Evolutionary conservation across 2,888 invertebrate genomes (phyloP).

Genomic region (Miltochrista miniata): DNA sequence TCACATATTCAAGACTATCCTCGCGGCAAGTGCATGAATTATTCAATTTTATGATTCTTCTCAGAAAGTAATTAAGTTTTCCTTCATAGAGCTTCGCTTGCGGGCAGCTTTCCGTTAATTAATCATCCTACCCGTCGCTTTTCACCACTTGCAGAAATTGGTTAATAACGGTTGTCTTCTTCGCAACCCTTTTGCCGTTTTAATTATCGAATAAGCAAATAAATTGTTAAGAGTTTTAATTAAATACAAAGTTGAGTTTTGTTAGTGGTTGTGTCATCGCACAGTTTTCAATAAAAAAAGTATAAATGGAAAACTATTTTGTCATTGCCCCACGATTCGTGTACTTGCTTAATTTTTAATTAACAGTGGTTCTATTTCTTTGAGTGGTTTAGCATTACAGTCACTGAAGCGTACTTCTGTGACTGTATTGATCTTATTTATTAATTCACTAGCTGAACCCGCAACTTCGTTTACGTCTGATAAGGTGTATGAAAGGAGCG

Average conservation of each 20-base stretch:
- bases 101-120: conserved; percentile 69
- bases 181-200: conserved; percentile 59
- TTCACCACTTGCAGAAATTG: conserved; percentile 66
- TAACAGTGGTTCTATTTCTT: too few relatives aligned
- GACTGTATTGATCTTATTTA: too few relatives aligned
- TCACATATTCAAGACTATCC: conserved; percentile 53
- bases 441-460: too few relatives aligned
- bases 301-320: conserved; percentile 10
- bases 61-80: conserved; percentile 77
- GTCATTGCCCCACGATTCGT: too few relatives aligned
- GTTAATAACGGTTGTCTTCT: conserved; percentile 71
- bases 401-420: too few relatives aligned
- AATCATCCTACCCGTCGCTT: conserved; percentile 68
- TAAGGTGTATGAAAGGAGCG: too few relatives aligned
- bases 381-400: too few relatives aligned
- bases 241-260: conserved; percentile 49
- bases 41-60: conserved; percentile 71
- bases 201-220: conserved; percentile 69
- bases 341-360: too few relatives aligned
- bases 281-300: neutral
- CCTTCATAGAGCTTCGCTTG: conserved; percentile 63
- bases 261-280: conserved; percentile 17
- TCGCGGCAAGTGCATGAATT: conserved; percentile 61
- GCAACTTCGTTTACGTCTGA: too few relatives aligned
- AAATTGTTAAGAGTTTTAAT: conserved; percentile 48